Conservation (phyloP, 2,888 invertebrate genomes). For the Drosophila multiciliata region DNA sequence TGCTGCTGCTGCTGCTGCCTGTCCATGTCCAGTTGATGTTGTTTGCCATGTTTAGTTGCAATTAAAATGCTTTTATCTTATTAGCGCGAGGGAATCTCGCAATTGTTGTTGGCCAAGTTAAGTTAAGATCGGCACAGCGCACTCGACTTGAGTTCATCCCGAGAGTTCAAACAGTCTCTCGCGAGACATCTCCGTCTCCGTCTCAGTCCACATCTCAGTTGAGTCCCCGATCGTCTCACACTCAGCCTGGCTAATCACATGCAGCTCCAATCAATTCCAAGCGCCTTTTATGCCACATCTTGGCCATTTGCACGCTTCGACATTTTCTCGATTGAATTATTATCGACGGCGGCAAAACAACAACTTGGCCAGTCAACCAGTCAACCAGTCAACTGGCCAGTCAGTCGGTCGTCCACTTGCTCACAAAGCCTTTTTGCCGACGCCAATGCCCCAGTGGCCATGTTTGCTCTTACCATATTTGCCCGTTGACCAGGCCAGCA, state of each 20-base stretch:
- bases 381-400: constrained; percentile 20
- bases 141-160: constrained; percentile 5
- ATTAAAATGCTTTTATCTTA: constrained; percentile 80
- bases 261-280: constrained; percentile 77
- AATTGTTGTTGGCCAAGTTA: constrained; percentile 18
- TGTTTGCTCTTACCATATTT: constrained; percentile 45
- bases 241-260: constrained; percentile 67
- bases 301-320: constrained; percentile 77
- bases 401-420: constrained; percentile 12
- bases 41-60: constrained; percentile 78
- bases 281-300: constrained; percentile 71
- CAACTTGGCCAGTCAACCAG: constrained; percentile 7
- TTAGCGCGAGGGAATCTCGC: constrained; percentile 64
- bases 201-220: neutral
- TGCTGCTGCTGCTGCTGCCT: constrained; percentile 18
- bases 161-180: constrained; percentile 5
- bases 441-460: constrained; percentile 58
- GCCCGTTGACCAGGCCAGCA: constrained; percentile 33
- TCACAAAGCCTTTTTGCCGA: constrained; percentile 44
- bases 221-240: constrained; percentile 25
- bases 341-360: constrained; percentile 54
- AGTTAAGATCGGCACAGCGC: neutral
- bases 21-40: constrained; percentile 57
- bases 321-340: constrained; percentile 80
- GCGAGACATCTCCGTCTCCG: neutral